Conservation (phyloP, 1,140 invertebrate species). For the Calephelis nemesis region DNA sequence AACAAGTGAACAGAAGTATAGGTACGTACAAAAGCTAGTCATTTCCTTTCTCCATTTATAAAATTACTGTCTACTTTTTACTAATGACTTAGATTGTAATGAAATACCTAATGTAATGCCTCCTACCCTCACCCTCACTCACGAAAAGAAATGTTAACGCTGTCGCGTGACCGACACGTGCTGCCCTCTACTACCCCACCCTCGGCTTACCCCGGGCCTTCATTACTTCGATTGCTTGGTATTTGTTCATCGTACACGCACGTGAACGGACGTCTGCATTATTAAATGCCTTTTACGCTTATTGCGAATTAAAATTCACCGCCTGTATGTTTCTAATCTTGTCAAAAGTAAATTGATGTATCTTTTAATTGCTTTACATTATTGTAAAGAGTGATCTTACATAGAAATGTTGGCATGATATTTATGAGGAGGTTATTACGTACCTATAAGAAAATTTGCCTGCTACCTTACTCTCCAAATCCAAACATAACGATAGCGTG, state of each 20-base stretch:
- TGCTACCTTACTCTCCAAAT: too few relatives aligned
- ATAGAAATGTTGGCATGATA: too few relatives aligned
- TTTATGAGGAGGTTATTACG: too few relatives aligned
- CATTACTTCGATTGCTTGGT: slow-evolving; percentile 67
- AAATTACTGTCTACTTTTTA: not conserved
- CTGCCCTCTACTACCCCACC: slow-evolving; percentile 33
- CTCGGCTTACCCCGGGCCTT: slow-evolving; percentile 43
- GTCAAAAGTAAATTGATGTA: slow-evolving; percentile 51
- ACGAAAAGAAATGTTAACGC: slow-evolving; percentile 53
- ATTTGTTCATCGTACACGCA: slow-evolving; percentile 63
- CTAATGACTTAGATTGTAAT: slow-evolving; percentile 38
- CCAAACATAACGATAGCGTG: too few relatives aligned
- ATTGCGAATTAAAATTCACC: slow-evolving; percentile 66
- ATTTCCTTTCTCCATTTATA: not conserved
- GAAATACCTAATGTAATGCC: slow-evolving; percentile 48
- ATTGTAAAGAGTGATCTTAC: too few relatives aligned
- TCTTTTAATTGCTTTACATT: not conserved
- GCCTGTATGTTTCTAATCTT: slow-evolving; percentile 46
- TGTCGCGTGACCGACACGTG: slow-evolving; percentile 68
- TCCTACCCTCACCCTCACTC: slow-evolving; percentile 41
- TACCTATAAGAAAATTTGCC: too few relatives aligned
- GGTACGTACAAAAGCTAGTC: too few relatives aligned
- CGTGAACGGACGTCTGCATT: slow-evolving; percentile 69
- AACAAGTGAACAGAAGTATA: too few relatives aligned
- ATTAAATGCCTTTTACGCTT: slow-evolving; percentile 79